These are phyloP conservation scores for Rotaria socialis DNA, from an alignment of 2,888 invertebrate genomes.

Conservation along the genomic window DNA sequence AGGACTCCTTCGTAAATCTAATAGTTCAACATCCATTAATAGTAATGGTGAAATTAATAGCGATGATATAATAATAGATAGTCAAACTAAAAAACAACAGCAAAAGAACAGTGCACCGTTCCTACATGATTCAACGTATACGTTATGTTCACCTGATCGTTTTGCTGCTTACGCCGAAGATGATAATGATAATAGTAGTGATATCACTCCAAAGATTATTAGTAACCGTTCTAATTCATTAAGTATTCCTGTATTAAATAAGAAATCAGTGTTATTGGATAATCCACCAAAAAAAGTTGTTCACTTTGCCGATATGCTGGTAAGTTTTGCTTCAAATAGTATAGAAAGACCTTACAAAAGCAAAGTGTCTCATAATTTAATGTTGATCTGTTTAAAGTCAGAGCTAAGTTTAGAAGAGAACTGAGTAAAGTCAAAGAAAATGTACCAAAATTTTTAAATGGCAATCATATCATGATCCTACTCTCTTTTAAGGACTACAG, in stretches of 20 bases:
- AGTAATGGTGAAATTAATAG: neutral
- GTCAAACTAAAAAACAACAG: neutral
- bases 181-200: neutral
- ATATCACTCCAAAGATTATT: neutral
- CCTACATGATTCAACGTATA: neutral
- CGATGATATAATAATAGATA: neutral
- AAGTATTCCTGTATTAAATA: neutral
- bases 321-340: neutral
- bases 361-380: no score
- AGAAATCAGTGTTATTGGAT: neutral
- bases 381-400: no score
- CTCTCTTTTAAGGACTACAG: no score
- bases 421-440: no score
- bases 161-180: neutral
- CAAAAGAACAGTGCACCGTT: neutral
- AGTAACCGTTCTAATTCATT: neutral
- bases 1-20: neutral
- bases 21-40: neutral
- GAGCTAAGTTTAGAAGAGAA: no score
- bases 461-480: no score
- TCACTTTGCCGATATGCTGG: neutral
- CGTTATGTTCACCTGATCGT: neutral
- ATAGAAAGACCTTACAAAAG: no score
- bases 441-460: no score
- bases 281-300: slow-evolving; percentile 31